Evolutionary conservation across 2,113 vertebrate genomes (phyloP).

Genomic region (Coracopsis vasa): DNA sequence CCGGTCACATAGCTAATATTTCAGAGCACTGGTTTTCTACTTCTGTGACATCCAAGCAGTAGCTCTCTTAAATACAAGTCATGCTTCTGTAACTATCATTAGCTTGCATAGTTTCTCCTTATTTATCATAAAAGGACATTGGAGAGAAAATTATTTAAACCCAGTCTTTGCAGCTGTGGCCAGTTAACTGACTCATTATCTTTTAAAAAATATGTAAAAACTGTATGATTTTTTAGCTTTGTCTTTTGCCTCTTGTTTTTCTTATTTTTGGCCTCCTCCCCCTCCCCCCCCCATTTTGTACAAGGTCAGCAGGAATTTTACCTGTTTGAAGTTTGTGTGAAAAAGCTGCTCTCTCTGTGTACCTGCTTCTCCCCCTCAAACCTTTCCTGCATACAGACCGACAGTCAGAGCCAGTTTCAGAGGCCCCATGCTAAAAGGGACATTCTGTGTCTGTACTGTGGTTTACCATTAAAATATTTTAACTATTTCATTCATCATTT

Average conservation of each 20-base stretch:
- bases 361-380: neutral
- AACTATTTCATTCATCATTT: neutral
- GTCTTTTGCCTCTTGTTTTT: neutral
- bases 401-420: neutral
- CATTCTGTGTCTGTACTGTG: neutral
- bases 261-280: neutral
- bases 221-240: neutral
- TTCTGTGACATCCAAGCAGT: constrained; percentile 79
- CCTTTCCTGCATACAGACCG: neutral
- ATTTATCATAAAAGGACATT: constrained; percentile 83
- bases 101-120: constrained; percentile 78
- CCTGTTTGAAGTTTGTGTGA: neutral
- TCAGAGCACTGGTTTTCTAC: constrained; percentile 63
- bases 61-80: constrained; percentile 80
- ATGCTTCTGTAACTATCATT: constrained; percentile 71
- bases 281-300: accelerated
- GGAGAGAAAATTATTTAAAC: constrained; percentile 18
- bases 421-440: accelerated
- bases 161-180: neutral
- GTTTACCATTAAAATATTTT: neutral
- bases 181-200: neutral
- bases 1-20: neutral
- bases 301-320: neutral
- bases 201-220: neutral
- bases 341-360: neutral